phyloP scores from a whole-genome alignment of 1,140 invertebrate genomes.

The Hycleus cichorii region DNA sequence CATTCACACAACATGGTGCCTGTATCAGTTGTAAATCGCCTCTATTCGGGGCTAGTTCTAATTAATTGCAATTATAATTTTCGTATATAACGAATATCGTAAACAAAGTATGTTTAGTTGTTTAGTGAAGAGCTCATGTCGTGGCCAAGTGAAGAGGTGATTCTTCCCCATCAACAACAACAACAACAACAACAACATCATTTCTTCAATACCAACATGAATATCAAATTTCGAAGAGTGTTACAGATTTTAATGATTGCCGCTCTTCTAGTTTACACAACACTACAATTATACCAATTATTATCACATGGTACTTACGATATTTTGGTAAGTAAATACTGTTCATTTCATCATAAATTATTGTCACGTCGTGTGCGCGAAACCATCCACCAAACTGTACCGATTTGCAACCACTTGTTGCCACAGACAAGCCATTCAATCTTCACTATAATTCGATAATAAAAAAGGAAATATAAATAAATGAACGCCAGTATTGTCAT shows the following conservation, averaged over 20 bases:
- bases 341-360: constrained; percentile 1
- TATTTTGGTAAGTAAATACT: constrained; percentile 6
- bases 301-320: constrained; percentile 25
- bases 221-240: constrained; percentile 27
- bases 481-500: neutral
- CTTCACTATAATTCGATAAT: constrained; percentile 3
- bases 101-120: constrained; percentile 4
- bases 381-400: neutral
- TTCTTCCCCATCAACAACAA: constrained; percentile 9
- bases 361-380: neutral
- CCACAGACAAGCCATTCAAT: neutral
- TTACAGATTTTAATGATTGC: constrained; percentile 33
- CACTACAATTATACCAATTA: constrained; percentile 55
- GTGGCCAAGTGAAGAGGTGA: constrained; percentile 21
- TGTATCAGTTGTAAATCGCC: constrained; percentile 1
- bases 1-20: constrained; percentile 11
- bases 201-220: constrained; percentile 26
- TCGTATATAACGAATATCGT: constrained; percentile 24
- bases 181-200: neutral
- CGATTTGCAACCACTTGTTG: neutral
- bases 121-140: constrained; percentile 7
- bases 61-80: neutral
- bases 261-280: constrained; percentile 50
- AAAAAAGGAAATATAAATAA: neutral
- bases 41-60: neutral